Percentiles rank a stretch among this genome's conserved stretches.
Evolutionary conservation across 2,888 invertebrate species (phyloP).

Genomic region (Spilarctia lutea): DNA sequence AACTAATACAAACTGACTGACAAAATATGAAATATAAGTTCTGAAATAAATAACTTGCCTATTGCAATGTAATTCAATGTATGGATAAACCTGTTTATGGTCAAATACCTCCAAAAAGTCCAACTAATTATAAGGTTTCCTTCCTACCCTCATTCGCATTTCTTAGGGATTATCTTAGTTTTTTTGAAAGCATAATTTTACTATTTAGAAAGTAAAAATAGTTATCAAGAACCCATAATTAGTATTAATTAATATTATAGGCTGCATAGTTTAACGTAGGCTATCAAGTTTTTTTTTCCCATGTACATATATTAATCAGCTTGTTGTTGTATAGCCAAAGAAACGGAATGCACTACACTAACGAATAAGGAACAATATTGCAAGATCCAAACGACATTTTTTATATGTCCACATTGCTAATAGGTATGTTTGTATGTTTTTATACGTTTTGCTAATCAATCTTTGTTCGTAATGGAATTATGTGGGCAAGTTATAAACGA

Average conservation of each 20-base stretch:
- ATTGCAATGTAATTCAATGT: no score
- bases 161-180: no score
- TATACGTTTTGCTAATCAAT: conserved; percentile 42
- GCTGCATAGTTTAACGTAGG: conserved; percentile 1
- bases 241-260: neutral
- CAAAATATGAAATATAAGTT: no score
- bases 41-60: no score
- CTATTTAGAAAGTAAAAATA: no score
- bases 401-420: conserved; percentile 28
- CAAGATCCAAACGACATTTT: conserved; percentile 38
- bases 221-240: no score
- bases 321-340: conserved; percentile 35
- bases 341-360: conserved; percentile 35
- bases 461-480: conserved; percentile 36
- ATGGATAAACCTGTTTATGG: no score
- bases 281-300: neutral
- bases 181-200: no score
- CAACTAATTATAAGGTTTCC: no score
- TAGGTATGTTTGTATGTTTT: conserved; percentile 37
- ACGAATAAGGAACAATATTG: conserved; percentile 52
- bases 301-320: conserved; percentile 34
- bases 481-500: conserved; percentile 10
- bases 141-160: no score
- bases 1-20: no score
- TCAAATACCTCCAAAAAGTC: no score